Evolutionary conservation across 1,140 invertebrate species (phyloP).

Genomic region (Drosophila pectinifera): DNA sequence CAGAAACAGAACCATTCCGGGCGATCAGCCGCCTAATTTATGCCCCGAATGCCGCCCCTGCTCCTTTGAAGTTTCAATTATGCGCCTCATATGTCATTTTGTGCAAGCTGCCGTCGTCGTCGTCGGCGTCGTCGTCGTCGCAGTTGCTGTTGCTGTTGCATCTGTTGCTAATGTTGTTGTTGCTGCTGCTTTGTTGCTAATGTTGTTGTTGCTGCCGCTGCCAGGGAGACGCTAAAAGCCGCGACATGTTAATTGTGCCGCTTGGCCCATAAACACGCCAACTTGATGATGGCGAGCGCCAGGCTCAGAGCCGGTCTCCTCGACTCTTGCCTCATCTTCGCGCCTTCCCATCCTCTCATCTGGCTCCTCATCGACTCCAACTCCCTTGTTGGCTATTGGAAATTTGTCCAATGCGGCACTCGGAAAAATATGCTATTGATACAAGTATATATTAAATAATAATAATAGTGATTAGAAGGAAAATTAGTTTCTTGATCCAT

Average conservation of each 20-base stretch:
- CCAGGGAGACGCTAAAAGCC: constrained; percentile 76
- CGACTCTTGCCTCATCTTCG: neutral
- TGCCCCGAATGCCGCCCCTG: constrained; percentile 72
- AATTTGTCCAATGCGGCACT: constrained; percentile 13
- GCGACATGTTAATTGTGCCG: constrained; percentile 84
- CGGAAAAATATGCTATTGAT: too few relatives aligned
- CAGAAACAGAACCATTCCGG: constrained; percentile 39
- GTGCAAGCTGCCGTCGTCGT: constrained; percentile 61
- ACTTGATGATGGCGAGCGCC: constrained; percentile 84
- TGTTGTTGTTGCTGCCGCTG: constrained; percentile 20
- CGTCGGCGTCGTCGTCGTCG: constrained; percentile 16
- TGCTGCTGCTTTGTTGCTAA: constrained; percentile 16
- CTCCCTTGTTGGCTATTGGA: constrained; percentile 15
- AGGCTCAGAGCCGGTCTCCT: constrained; percentile 56
- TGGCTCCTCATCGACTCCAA: constrained; percentile 4
- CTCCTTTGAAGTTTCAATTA: constrained; percentile 84
- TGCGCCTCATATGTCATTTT: constrained; percentile 84
- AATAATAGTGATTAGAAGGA: neutral
- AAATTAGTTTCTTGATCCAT: neutral
- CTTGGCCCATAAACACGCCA: constrained; percentile 83
- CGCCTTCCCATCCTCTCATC: constrained; percentile 1
- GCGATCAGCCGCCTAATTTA: constrained; percentile 80
- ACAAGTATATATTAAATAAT: too few relatives aligned
- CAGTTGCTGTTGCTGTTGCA: constrained; percentile 25
- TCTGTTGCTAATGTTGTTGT: neutral